Conservation (phyloP, 2,888 invertebrate species). For the Thecophora atra region DNA sequence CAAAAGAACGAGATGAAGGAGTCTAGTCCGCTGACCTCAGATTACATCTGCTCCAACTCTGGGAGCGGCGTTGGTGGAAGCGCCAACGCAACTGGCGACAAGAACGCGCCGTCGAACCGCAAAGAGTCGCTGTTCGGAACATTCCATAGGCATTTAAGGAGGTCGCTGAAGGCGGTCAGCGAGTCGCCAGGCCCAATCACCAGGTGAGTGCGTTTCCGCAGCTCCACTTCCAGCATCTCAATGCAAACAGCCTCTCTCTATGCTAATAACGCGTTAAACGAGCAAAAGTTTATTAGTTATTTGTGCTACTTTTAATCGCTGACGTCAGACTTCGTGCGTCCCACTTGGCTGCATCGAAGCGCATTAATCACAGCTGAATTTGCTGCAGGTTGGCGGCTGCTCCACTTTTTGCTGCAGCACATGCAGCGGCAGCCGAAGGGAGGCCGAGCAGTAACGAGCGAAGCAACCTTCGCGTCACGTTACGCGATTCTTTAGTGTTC, state of each 20-base stretch:
- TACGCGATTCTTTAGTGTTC: conserved; percentile 13
- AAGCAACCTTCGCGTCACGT: conserved; percentile 23
- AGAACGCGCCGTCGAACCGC: conserved; percentile 53
- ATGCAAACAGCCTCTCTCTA: too few relatives aligned
- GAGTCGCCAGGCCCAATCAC: conserved; percentile 65
- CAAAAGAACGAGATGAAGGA: conserved; percentile 52
- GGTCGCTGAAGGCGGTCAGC: conserved; percentile 65
- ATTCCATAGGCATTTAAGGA: conserved; percentile 64
- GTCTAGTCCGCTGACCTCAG: conserved; percentile 54
- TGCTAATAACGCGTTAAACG: neutral
- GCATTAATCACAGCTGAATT: neutral
- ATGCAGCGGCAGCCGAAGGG: neutral
- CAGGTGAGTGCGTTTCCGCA: conserved; percentile 56
- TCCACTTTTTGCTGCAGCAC: conserved; percentile 20
- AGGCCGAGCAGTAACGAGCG: neutral
- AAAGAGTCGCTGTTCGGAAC: conserved; percentile 64
- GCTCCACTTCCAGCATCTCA: too few relatives aligned
- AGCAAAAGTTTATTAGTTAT: neutral
- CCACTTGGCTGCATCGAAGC: neutral
- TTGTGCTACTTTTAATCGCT: too few relatives aligned
- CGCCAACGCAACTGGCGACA: conserved; percentile 43
- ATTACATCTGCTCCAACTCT: conserved; percentile 43
- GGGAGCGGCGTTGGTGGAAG: conserved; percentile 35
- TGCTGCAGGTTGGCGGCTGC: neutral
- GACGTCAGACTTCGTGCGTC: neutral